Evolutionary conservation across 23 tunicate species (phyloP).

Genomic region (Halocynthia roretzi): DNA sequence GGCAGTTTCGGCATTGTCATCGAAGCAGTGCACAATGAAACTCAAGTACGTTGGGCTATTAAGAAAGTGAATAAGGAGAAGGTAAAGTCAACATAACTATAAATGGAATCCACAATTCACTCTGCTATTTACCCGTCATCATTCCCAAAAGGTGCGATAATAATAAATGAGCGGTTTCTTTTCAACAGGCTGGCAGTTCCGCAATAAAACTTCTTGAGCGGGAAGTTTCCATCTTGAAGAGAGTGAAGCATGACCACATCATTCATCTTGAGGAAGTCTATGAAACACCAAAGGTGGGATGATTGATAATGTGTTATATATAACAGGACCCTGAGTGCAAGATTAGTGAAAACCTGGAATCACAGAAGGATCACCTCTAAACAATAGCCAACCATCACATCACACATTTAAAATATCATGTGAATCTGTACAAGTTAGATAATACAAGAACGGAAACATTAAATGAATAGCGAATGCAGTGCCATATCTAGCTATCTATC

Average conservation of each 20-base stretch:
- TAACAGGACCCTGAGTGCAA: too few relatives aligned
- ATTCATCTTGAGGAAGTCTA: constrained; percentile 84
- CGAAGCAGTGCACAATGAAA: constrained; percentile 41
- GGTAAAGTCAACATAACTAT: constrained; percentile 12
- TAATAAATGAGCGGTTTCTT: neutral
- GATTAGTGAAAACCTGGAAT: too few relatives aligned
- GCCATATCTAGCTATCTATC: too few relatives aligned
- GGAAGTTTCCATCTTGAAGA: constrained; percentile 75
- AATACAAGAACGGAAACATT: too few relatives aligned
- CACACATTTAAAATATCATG: neutral
- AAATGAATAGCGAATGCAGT: too few relatives aligned
- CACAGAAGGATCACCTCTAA: too few relatives aligned
- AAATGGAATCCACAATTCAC: neutral
- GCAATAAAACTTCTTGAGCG: constrained; percentile 68
- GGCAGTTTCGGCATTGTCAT: constrained; percentile 94
- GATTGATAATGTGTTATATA: too few relatives aligned
- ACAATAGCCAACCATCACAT: too few relatives aligned
- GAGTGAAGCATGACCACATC: constrained; percentile 72
- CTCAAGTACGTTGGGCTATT: constrained; percentile 75
- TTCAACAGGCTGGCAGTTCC: constrained; percentile 71
- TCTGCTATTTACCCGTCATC: neutral
- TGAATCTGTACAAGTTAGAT: neutral
- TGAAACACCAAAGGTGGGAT: constrained; percentile 70
- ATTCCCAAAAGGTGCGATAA: neutral
- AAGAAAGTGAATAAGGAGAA: constrained; percentile 88